Evolutionary conservation across 2,113 vertebrate genomes (phyloP).

Genomic region (Pseudopodoces humilis): DNA sequence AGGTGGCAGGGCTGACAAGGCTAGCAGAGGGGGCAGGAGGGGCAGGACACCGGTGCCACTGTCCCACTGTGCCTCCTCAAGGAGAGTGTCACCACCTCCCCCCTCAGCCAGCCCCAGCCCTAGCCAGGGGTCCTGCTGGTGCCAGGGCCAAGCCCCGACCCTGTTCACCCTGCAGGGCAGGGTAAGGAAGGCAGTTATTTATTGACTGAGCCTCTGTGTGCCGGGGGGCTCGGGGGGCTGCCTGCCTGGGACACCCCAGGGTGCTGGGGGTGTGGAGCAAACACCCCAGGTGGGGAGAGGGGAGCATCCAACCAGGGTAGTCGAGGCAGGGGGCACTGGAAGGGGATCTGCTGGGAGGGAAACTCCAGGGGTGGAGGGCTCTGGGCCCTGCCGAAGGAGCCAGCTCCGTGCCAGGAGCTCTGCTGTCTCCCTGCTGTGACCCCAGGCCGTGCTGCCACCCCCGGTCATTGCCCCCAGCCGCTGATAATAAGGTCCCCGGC

Average conservation of each 20-base stretch:
- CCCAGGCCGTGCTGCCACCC: neutral
- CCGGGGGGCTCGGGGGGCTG: neutral
- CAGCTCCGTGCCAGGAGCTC: fast-evolving
- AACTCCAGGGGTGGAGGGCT: neutral
- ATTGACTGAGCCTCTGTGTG: neutral
- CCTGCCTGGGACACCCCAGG: too few relatives aligned
- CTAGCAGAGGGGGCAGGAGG: neutral
- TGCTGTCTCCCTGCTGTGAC: too few relatives aligned
- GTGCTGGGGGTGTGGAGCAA: neutral
- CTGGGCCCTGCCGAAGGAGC: neutral
- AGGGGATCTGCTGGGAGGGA: neutral
- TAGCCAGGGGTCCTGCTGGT: fast-evolving
- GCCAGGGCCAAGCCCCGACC: neutral
- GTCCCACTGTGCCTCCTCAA: neutral
- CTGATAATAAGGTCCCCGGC: neutral
- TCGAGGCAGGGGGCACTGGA: neutral
- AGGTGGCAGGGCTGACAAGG: neutral
- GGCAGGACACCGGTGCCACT: neutral
- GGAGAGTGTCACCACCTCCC: too few relatives aligned
- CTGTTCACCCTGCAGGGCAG: fast-evolving
- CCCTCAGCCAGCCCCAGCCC: neutral
- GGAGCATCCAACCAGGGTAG: neutral
- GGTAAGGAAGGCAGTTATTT: neutral
- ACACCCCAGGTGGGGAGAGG: neutral
- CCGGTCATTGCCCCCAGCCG: neutral